Percentiles rank a stretch among this genome's conserved stretches.
Conservation (phyloP, 1,140 invertebrate species). For the Cylas formicarius region DNA sequence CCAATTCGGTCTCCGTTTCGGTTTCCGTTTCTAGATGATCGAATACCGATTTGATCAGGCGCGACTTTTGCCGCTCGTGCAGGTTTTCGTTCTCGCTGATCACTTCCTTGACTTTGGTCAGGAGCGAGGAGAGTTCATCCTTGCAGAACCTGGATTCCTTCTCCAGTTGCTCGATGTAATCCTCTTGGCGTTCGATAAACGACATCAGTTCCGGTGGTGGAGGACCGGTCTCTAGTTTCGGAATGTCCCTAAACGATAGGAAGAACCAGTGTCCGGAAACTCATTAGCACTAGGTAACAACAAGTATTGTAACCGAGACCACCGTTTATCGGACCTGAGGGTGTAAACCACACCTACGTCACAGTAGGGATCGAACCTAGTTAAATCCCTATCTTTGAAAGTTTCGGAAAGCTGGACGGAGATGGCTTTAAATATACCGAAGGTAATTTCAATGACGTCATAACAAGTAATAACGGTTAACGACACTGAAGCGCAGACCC, state of each 20-base stretch:
- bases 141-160: conserved; percentile 72
- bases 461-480: no score
- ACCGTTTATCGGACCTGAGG: no score
- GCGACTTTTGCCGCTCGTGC: conserved; percentile 62
- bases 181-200: conserved; percentile 75
- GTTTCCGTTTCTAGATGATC: conserved; percentile 46
- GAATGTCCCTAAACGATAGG: conserved; percentile 23
- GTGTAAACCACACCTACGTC: no score
- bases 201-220: conserved; percentile 50
- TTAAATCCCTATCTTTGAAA: no score
- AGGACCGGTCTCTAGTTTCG: conserved; percentile 20
- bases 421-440: no score
- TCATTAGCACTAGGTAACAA: no score
- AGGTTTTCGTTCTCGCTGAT: conserved; percentile 74
- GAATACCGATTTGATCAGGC: conserved; percentile 50
- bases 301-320: no score
- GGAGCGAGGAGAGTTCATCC: conserved; percentile 63
- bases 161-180: conserved; percentile 76
- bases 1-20: conserved; percentile 40
- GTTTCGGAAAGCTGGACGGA: no score
- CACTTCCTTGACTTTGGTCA: conserved; percentile 73
- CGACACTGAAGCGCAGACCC: no score
- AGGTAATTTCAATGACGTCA: no score
- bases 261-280: no score
- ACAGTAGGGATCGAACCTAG: no score